Evolutionary conservation across 1,140 invertebrate species (phyloP), one percentile per base, ranked within the genome.

Genomic region (Papilio glaucus): DNA sequence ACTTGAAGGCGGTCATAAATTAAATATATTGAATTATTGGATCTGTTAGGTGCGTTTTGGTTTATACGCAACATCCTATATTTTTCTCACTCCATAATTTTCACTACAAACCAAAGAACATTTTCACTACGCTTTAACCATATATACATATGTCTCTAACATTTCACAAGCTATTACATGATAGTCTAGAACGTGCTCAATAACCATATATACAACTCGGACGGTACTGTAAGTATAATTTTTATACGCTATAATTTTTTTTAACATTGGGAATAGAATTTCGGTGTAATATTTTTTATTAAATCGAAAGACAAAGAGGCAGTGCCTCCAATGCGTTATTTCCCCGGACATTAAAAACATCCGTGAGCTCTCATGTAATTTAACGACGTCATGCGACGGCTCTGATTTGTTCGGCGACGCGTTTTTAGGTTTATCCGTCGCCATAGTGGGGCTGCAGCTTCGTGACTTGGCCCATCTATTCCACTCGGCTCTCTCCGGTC

Each of bases 381-480:
- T 21, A 37, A 63, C 61, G 33, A 63, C 61, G 72, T 60, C 71
- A 70, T 73, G 62, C 60, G 65, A 77, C 61, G 76, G 74, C 78
- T 80, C 78, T 79, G 80, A 82, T 81, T 82, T 80, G 77, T 80
- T 78, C 70, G 70, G 45, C 72, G 68, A 41, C 77, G 61, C 71
- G 77, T 77, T 81, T 79, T 83, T 82, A 72, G 74, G 77, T 78
- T 81, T 87, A 83, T 86, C 82, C 79, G 74, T 76, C 72, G 77
- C 76, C 74, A n/a, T n/a, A n/a, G n/a, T n/a, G 75, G 83, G 80
- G 77, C 76, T 73, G 71, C 57, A 73, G 78, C 82, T 84, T 88
- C 86, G 86, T 90, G 88, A 90, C 85, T 86, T 62, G 86, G 60
- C 81, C 81, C 78, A 83, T 80, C 85, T 81, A 82, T 80, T 79